phyloP scores from a whole-genome alignment of 35 echinoderm and acorn worm genomes.

The Hemicentrotus pulcherrimus region DNA sequence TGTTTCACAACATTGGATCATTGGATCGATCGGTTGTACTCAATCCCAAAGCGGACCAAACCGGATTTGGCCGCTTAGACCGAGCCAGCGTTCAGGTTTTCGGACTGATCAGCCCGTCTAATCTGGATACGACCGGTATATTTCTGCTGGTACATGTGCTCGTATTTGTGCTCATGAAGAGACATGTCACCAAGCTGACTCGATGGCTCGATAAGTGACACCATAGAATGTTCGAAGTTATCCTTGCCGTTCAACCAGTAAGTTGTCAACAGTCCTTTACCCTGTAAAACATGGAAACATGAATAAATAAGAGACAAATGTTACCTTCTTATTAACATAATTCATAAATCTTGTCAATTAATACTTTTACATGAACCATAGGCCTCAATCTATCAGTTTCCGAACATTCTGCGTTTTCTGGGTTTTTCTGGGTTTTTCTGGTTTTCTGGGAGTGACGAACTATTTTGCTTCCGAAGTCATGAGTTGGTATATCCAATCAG shows the following conservation, averaged over 20 bases:
- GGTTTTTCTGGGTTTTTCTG: too few species aligned
- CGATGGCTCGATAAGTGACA: slow-evolving; percentile 21
- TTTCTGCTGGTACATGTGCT: slow-evolving; percentile 72
- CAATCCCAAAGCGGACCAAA: not conserved
- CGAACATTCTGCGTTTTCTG: too few species aligned
- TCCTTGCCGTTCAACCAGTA: slow-evolving; percentile 72
- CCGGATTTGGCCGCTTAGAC: not conserved
- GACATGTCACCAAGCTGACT: slow-evolving; percentile 49
- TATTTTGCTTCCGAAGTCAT: too few species aligned
- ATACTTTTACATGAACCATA: too few species aligned
- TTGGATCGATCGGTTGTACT: not conserved
- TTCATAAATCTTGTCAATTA: too few species aligned
- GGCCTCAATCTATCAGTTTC: too few species aligned
- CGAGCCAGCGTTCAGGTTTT: not conserved
- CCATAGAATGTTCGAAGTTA: slow-evolving; percentile 63
- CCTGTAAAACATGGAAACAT: slow-evolving; percentile 28
- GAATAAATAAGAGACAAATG: too few species aligned
- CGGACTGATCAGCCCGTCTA: not conserved
- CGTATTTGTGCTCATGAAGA: slow-evolving; percentile 56
- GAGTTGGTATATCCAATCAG: too few species aligned
- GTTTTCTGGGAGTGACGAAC: too few species aligned
- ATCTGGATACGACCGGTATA: slow-evolving; percentile 74
- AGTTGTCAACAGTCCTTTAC: slow-evolving; percentile 74
- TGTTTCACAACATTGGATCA: not conserved
- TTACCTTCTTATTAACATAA: too few species aligned